These are phyloP conservation scores for Caenorhabditis tropicalis DNA, from an alignment of 1,140 invertebrate species.

Conservation along the genomic window DNA sequence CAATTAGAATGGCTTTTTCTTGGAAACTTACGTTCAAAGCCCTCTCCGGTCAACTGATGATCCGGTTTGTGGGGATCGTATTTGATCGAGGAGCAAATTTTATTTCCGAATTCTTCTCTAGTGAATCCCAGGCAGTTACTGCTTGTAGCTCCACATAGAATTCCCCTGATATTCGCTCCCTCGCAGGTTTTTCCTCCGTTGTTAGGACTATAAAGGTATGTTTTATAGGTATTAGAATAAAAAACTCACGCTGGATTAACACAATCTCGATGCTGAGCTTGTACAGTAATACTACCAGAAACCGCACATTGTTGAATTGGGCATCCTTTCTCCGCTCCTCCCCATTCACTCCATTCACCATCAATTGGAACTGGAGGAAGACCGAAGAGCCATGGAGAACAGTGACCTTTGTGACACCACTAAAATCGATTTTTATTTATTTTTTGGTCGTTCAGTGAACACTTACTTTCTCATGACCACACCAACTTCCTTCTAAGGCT, in stretches of 20 bases:
- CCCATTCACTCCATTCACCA: constrained; percentile 70
- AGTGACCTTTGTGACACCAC: constrained; percentile 71
- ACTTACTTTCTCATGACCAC: constrained; percentile 64
- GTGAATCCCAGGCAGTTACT: constrained; percentile 63
- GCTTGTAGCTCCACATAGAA: constrained; percentile 62
- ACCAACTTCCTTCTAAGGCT: constrained; percentile 70
- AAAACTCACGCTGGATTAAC: constrained; percentile 68
- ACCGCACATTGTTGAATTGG: constrained; percentile 69
- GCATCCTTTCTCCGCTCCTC: constrained; percentile 66
- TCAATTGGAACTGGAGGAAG: constrained; percentile 59
- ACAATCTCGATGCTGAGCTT: constrained; percentile 68
- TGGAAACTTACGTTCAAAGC: constrained; percentile 63
- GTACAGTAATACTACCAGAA: constrained; percentile 67
- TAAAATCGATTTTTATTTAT: constrained; percentile 47
- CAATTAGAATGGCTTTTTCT: not conserved
- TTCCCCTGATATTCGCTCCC: constrained; percentile 64
- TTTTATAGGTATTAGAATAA: not conserved
- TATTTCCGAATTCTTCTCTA: constrained; percentile 68
- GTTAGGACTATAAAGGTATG: constrained; percentile 62
- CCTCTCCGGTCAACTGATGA: constrained; percentile 65
- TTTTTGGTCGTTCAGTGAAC: not conserved
- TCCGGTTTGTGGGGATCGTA: constrained; percentile 66
- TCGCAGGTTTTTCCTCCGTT: constrained; percentile 65
- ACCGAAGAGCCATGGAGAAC: constrained; percentile 54
- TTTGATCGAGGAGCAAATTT: constrained; percentile 65